These are phyloP conservation scores for Dynastes hyllus DNA, from an alignment of 2,888 invertebrate genomes.

Conservation along the genomic window DNA sequence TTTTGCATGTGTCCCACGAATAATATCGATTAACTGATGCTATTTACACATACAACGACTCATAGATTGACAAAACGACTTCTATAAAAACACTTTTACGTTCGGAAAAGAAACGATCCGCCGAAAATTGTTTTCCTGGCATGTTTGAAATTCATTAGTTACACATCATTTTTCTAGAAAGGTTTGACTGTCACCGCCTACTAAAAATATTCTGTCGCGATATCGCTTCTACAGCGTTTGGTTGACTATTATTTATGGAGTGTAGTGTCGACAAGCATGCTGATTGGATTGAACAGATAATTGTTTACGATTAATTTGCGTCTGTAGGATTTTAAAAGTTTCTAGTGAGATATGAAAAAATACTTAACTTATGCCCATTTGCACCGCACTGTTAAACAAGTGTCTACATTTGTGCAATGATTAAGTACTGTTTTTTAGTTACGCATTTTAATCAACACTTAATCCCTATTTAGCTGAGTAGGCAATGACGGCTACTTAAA, in stretches of 20 bases:
- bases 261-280: neutral
- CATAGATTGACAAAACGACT: neutral
- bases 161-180: slow-evolving; percentile 6
- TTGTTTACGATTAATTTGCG: too few relatives aligned
- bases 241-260: neutral
- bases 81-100: neutral
- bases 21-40: slow-evolving; percentile 6
- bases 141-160: slow-evolving; percentile 14
- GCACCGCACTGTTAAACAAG: too few relatives aligned
- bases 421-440: too few relatives aligned
- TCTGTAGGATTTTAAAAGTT: too few relatives aligned
- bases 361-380: too few relatives aligned
- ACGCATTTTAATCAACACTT: too few relatives aligned
- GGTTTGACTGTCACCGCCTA: neutral
- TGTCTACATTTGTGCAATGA: too few relatives aligned
- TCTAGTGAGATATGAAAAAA: too few relatives aligned
- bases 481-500: too few relatives aligned
- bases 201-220: neutral
- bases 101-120: neutral
- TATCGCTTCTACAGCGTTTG: neutral
- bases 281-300: neutral
- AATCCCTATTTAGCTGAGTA: too few relatives aligned
- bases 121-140: slow-evolving; percentile 19
- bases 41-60: neutral
- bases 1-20: too few relatives aligned